These are phyloP conservation scores for Cepaea nemoralis DNA, from an alignment of 1,140 invertebrate species.

Conservation along the genomic window DNA sequence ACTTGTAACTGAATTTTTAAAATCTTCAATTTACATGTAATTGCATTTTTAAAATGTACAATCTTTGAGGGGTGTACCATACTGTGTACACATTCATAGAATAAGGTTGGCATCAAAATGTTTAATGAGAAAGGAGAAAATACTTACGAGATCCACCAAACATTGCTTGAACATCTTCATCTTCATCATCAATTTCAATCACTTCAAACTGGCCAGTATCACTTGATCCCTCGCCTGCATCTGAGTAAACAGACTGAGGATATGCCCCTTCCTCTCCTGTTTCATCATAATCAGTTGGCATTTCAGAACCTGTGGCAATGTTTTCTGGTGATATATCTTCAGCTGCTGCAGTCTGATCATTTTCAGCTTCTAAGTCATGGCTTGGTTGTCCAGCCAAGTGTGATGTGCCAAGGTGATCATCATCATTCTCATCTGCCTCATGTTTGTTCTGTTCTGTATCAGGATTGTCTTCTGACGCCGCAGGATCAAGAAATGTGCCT, in stretches of 20 bases:
- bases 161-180: slow-evolving; percentile 26
- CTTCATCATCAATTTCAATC: slow-evolving; percentile 32
- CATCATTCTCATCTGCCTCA: neutral
- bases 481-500: slow-evolving; percentile 24
- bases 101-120: slow-evolving; percentile 9
- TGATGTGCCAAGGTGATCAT: neutral
- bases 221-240: slow-evolving; percentile 19
- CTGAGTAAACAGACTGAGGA: slow-evolving; percentile 34
- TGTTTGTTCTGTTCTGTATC: neutral
- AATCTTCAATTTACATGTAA: too few species aligned
- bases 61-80: too few species aligned
- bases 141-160: slow-evolving; percentile 30
- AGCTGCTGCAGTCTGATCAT: too few species aligned
- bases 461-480: neutral
- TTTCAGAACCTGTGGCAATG: slow-evolving; percentile 4
- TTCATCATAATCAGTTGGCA: slow-evolving; percentile 30
- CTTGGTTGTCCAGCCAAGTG: neutral
- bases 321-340: neutral
- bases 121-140: neutral
- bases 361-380: neutral
- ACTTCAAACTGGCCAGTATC: slow-evolving; percentile 32
- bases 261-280: slow-evolving; percentile 26
- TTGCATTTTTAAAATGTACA: too few species aligned
- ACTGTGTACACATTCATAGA: neutral
- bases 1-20: too few species aligned